These are phyloP conservation scores for Drosophila nannoptera DNA, from an alignment of 1,140 invertebrate genomes.

Conservation along the genomic window DNA sequence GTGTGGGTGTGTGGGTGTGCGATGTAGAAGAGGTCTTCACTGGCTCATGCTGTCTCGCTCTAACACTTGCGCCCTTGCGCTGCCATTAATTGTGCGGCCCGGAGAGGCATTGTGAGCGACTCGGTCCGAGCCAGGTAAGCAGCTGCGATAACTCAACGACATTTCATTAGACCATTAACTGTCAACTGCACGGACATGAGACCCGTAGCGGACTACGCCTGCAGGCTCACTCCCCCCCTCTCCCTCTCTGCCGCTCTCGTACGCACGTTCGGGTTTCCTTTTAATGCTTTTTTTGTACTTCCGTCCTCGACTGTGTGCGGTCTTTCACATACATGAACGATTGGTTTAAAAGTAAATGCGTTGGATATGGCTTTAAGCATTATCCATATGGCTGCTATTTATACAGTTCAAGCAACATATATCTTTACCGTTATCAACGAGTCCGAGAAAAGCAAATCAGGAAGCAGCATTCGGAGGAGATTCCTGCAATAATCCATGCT, in stretches of 20 bases:
- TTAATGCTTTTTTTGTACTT: constrained; percentile 14
- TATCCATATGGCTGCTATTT: not conserved
- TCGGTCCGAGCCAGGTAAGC: constrained; percentile 45
- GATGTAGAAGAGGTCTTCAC: constrained; percentile 3
- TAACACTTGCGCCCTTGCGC: constrained; percentile 13
- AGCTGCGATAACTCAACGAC: constrained; percentile 67
- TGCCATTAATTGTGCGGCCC: constrained; percentile 50
- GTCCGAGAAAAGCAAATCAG: constrained; percentile 12
- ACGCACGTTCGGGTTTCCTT: constrained; percentile 10
- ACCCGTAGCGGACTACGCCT: too few relatives aligned
- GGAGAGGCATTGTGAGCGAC: constrained; percentile 31
- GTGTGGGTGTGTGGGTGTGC: constrained; percentile 4
- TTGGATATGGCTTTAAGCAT: constrained; percentile 2
- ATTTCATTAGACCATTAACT: constrained; percentile 75
- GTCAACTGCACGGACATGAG: constrained; percentile 53
- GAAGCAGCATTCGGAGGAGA: constrained; percentile 23
- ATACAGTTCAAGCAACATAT: not conserved
- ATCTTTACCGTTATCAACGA: not conserved
- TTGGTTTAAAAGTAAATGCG: too few relatives aligned
- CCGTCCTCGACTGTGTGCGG: not conserved
- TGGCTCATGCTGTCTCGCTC: constrained; percentile 10
- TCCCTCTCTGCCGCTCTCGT: not conserved
- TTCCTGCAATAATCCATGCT: constrained; percentile 56
- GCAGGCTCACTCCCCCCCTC: not conserved
- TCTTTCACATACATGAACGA: too few relatives aligned